Base-by-base conservation (phyloP, 35 echinoderm and acorn worm genomes). In the Holothuria glaberrima region DNA sequence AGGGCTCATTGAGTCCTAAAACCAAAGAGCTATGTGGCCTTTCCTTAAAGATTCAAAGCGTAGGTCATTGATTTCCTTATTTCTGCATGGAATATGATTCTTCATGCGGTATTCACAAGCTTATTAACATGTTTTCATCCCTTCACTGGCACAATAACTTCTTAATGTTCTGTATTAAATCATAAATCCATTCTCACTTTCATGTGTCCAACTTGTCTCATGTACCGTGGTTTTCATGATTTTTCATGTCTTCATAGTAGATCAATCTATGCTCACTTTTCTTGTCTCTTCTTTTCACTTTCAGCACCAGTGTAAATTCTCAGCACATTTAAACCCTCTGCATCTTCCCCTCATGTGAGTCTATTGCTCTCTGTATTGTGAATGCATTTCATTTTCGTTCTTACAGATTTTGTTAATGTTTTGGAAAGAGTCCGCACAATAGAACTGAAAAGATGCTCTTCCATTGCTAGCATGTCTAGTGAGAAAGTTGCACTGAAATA, bases 391-490 rank as follows among this genome's bases (percentile, higher is more conserved):
- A 48, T 18, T 78, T 78, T 48, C 35, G 19, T 78, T 48, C 50
- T 48, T 78, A 13, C 80, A 84, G 80, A 84, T 84, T 90, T 91
- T 50, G 82, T 89, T 30, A 68, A 87, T 70, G 59, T 94, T 19
- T 57, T 69, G 30, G 93, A 91, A 60, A 90, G 81, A 81, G 72
- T 94, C 54, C 65, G 45, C 12, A 86, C 80, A 80, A 77, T 92
- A 36, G 94, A 97, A 33, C 30, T 97, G 9, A 97, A 89, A 62
- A 58, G 92, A 32, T 89, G 80, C 25, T 59, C 84, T 1, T 94
- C 95, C 52, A 94, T 97, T 38, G 95, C 95, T 24, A 94, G 87
- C 35, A 94, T 97, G 89, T 94, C 92, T 20, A 91, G 86, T 58
- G 95, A 94, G 57, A 90, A 86, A 59, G 77, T 86, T 21, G 61